These are phyloP conservation scores for Glyphotaelius pellucidus DNA, from an alignment of 2,888 invertebrate genomes.

Conservation along the genomic window DNA sequence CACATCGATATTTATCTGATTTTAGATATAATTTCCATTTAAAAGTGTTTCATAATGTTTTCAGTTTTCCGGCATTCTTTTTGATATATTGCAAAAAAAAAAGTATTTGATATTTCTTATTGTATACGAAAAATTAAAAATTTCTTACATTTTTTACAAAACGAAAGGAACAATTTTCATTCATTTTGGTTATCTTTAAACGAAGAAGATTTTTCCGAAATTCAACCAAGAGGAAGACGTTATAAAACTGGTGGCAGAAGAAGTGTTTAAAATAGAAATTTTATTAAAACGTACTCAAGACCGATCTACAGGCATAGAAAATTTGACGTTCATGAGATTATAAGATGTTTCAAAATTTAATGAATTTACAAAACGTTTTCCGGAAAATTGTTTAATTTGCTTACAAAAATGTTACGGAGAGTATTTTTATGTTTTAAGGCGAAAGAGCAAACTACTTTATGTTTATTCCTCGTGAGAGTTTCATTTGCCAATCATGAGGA, in stretches of 20 bases:
- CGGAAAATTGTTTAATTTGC: not conserved
- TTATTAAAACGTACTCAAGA: conserved; percentile 6
- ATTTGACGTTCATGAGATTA: conserved; percentile 22
- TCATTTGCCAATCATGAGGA: not conserved
- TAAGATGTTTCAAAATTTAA: conserved; percentile 17
- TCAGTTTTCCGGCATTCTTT: not conserved
- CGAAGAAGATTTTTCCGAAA: not conserved
- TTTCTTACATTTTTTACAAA: not conserved
- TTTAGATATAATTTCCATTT: not conserved
- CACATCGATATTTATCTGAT: not conserved
- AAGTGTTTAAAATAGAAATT: conserved; percentile 20
- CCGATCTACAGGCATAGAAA: not conserved
- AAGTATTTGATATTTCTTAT: no score
- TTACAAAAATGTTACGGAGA: conserved; percentile 15
- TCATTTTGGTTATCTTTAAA: conserved; percentile 9
- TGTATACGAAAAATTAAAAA: not conserved
- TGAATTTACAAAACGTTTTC: conserved; percentile 3
- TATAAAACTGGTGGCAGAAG: conserved; percentile 18
- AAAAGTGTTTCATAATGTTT: not conserved
- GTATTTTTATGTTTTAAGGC: not conserved
- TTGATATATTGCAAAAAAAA: no score
- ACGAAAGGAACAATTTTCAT: not conserved
- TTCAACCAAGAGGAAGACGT: conserved; percentile 7
- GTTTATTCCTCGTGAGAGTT: conserved; percentile 27
- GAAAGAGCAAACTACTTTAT: not conserved